Evolutionary conservation across 2,113 vertebrate species (phyloP).

Genomic region (Leucosticte australis): DNA sequence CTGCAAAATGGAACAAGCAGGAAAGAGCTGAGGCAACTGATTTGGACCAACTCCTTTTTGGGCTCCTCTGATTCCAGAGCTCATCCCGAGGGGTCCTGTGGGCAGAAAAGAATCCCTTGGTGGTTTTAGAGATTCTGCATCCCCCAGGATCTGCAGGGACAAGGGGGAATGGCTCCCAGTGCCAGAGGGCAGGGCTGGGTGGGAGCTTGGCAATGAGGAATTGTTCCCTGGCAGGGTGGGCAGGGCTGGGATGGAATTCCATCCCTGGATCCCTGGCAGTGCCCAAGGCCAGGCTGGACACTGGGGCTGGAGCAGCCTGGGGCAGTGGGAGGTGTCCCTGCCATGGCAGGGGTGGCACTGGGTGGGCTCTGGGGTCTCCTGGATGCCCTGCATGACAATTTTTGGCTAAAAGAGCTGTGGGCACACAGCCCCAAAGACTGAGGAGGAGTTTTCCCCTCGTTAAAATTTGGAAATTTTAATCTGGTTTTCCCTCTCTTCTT

Average conservation of each 20-base stretch:
- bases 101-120: background rate
- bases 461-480: background rate
- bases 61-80: background rate
- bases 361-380: background rate
- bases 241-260: background rate
- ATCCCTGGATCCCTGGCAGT: background rate
- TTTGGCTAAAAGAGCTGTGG: background rate
- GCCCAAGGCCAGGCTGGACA: background rate
- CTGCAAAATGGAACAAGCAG: background rate
- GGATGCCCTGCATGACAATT: background rate
- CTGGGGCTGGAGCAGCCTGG: background rate
- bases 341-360: background rate
- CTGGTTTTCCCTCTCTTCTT: background rate
- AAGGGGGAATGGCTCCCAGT: accelerated
- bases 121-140: background rate
- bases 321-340: background rate
- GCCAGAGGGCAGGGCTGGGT: background rate
- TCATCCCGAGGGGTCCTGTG: background rate
- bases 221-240: background rate
- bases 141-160: background rate
- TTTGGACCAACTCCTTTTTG: background rate
- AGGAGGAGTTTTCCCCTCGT: background rate
- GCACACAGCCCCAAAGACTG: background rate
- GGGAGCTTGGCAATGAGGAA: background rate
- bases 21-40: background rate